phyloP scores from a whole-genome alignment of 2,113 vertebrate species.

The Alces alces region DNA sequence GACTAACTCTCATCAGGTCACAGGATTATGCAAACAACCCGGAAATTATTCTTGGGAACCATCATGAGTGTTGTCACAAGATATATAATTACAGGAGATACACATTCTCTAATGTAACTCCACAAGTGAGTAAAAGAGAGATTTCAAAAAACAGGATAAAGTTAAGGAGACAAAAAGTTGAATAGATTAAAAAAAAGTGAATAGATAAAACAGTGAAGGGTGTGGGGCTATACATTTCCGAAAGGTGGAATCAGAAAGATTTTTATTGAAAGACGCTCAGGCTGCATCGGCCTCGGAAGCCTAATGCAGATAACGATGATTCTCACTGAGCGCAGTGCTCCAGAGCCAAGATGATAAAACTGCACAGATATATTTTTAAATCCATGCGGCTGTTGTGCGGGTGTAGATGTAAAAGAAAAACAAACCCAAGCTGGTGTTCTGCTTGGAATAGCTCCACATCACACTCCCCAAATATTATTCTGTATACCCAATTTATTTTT shows the following conservation, averaged over 20 bases:
- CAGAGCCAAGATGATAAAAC: neutral
- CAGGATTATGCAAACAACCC: neutral
- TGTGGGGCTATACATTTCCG: neutral
- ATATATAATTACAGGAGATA: neutral
- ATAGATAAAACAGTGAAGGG: neutral
- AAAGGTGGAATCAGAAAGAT: neutral
- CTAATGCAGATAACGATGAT: neutral
- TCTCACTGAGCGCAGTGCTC: neutral
- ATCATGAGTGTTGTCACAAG: neutral
- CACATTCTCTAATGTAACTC: neutral
- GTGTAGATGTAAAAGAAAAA: slow-evolving; percentile 47
- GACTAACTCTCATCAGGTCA: neutral
- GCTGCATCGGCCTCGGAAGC: neutral
- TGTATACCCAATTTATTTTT: slow-evolving; percentile 56
- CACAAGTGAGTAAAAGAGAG: neutral
- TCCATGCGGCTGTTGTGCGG: neutral
- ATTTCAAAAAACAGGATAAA: neutral
- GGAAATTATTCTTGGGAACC: neutral
- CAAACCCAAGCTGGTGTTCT: slow-evolving; percentile 52
- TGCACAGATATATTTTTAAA: slow-evolving; percentile 37
- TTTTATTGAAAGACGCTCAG: neutral
- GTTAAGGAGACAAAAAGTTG: neutral
- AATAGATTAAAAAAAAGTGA: neutral
- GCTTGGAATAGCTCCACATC: slow-evolving; percentile 65
- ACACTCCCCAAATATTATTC: slow-evolving; percentile 65